Percentiles rank a stretch among this genome's conserved stretches.
These are phyloP conservation scores for Meganola albula DNA, from an alignment of 2,888 invertebrate species.

Conservation along the genomic window DNA sequence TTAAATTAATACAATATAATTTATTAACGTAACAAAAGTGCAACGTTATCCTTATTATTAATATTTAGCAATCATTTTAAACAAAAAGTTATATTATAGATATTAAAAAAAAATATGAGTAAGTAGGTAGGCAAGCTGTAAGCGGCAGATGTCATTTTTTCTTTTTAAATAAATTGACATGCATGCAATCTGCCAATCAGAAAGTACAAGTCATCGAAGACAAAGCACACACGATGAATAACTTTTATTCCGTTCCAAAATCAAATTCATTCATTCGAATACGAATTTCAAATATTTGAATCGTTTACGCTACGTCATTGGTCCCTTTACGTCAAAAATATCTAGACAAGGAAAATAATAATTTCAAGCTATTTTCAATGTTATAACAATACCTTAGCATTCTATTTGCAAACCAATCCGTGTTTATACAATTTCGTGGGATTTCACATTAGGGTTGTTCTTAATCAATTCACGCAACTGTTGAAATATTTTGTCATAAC, in stretches of 20 bases:
- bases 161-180: conserved; percentile 22
- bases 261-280: conserved; percentile 56
- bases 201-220: conserved; percentile 44
- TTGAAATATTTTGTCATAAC: conserved; percentile 78
- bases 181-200: conserved; percentile 32
- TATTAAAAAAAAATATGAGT: too few relatives aligned
- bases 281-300: conserved; percentile 54
- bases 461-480: conserved; percentile 60
- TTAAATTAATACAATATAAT: too few relatives aligned
- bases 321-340: conserved; percentile 36
- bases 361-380: conserved; percentile 14
- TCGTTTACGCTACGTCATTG: conserved; percentile 58
- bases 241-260: conserved; percentile 38
- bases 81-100: too few relatives aligned
- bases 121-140: too few relatives aligned
- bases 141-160: conserved; percentile 24
- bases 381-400: conserved; percentile 15
- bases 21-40: too few relatives aligned
- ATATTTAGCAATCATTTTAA: too few relatives aligned
- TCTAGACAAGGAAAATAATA: conserved; percentile 16
- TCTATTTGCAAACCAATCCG: conserved; percentile 1
- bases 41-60: too few relatives aligned
- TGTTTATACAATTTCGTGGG: conserved; percentile 23
- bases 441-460: conserved; percentile 46
- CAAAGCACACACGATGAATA: conserved; percentile 29